Percentiles rank a stretch among this genome's conserved stretches.
These are phyloP conservation scores for Perccottus glenii DNA, from an alignment of 2,113 vertebrate species.

Conservation along the genomic window DNA sequence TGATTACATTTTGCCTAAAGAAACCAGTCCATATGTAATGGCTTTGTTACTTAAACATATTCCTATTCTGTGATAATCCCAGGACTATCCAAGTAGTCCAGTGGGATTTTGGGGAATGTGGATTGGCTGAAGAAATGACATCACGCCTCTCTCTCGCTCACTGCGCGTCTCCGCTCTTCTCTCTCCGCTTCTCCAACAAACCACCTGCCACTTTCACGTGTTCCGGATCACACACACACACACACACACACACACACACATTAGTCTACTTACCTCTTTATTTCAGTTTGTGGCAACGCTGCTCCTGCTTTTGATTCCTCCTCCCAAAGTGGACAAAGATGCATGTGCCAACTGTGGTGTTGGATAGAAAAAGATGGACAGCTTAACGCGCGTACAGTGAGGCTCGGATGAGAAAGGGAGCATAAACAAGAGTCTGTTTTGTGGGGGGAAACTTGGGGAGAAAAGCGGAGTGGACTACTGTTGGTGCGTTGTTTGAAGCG, in stretches of 20 bases:
- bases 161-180: not conserved
- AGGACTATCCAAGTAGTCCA: not conserved
- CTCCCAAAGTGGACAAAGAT: not conserved
- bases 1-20: not conserved
- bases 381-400: not conserved
- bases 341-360: not conserved
- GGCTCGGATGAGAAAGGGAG: not conserved
- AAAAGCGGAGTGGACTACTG: not conserved
- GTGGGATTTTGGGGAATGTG: not conserved
- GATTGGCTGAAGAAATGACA: slow-evolving; percentile 10
- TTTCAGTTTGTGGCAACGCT: not conserved
- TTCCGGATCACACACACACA: not conserved
- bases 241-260: not conserved
- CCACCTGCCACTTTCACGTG: slow-evolving; percentile 2
- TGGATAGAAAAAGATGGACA: not conserved
- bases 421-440: not conserved
- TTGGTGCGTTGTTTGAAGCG: not conserved
- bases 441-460: not conserved
- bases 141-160: not conserved
- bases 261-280: not conserved
- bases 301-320: too few relatives aligned
- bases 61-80: not conserved
- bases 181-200: not conserved
- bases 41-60: not conserved
- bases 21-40: not conserved